Percentiles rank a stretch among this genome's conserved stretches.
Conservation (phyloP, 2,888 invertebrate species). For the Diarsia rubi region DNA sequence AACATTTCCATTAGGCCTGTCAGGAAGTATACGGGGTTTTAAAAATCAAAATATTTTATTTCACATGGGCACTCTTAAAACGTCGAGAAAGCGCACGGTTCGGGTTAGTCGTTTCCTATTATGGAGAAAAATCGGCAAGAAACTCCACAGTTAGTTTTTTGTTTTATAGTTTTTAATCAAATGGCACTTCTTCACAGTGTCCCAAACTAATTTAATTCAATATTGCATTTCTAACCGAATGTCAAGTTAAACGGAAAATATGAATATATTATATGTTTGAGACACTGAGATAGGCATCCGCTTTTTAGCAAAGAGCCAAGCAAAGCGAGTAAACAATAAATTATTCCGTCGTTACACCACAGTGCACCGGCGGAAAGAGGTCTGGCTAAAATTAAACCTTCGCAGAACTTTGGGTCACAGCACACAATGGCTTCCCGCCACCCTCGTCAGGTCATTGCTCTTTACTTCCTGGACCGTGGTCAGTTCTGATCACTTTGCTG, state of each 20-base stretch:
- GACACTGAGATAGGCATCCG: no score
- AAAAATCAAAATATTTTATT: no score
- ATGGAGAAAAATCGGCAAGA: no score
- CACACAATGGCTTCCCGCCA: constrained; percentile 21
- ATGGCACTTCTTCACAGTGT: background rate
- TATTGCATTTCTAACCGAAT: background rate
- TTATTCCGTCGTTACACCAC: background rate
- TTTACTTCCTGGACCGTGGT: constrained; percentile 24
- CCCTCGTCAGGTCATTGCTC: constrained; percentile 18
- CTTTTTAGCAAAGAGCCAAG: background rate
- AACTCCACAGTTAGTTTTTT: background rate
- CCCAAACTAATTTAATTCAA: background rate
- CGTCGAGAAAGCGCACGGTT: no score
- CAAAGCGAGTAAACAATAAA: background rate
- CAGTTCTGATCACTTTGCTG: constrained; percentile 15
- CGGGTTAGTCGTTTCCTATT: no score
- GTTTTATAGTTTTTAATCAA: background rate
- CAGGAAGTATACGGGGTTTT: background rate
- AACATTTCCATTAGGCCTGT: background rate
- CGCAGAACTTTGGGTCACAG: constrained; percentile 13
- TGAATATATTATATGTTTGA: background rate
- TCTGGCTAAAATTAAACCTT: constrained; percentile 22
- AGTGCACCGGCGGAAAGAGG: constrained; percentile 4
- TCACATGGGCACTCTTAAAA: no score
- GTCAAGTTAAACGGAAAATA: background rate